These are phyloP conservation scores for Drosophila cyrtoloma DNA, from an alignment of 2,888 invertebrate genomes.

Conservation along the genomic window DNA sequence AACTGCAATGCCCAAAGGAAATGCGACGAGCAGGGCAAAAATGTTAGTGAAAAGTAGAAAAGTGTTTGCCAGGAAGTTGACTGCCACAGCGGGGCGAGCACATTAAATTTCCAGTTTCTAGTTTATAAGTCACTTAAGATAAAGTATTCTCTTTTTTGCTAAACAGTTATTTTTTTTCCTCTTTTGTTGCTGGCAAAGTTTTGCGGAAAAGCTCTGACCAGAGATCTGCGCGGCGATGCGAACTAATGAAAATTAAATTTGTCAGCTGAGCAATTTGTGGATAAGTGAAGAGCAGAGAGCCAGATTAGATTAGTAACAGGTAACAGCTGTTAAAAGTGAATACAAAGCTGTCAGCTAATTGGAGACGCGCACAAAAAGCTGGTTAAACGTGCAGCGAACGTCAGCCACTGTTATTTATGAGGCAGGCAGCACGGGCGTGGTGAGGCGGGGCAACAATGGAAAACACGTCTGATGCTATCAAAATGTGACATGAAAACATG, in stretches of 20 bases:
- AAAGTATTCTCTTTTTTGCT: conserved; percentile 47
- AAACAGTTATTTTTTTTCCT: background rate
- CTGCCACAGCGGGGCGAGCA: conserved; percentile 62
- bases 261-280: conserved; percentile 32
- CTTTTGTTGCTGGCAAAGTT: conserved; percentile 11
- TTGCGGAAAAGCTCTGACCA: conserved; percentile 29
- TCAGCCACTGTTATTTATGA: conserved; percentile 40
- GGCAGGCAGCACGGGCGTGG: conserved; percentile 35
- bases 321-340: conserved; percentile 10
- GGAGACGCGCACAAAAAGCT: conserved; percentile 31
- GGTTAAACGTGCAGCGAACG: conserved; percentile 30
- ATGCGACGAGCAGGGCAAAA: conserved; percentile 71
- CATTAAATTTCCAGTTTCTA: conserved; percentile 79
- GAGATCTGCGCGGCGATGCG: conserved; percentile 48
- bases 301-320: background rate
- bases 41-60: conserved; percentile 71
- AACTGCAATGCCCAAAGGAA: conserved; percentile 81
- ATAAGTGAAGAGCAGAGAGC: background rate
- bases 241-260: conserved; percentile 79
- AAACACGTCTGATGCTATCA: conserved; percentile 41
- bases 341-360: conserved; percentile 48
- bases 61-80: conserved; percentile 74
- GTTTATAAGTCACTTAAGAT: conserved; percentile 78
- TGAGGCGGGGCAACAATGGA: conserved; percentile 31
- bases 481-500: conserved; percentile 58